A percentile compares a stretch with the other conserved stretches of the same genome.
Conservation (phyloP, 2,888 invertebrate genomes). For the Polymixis lichenea region DNA sequence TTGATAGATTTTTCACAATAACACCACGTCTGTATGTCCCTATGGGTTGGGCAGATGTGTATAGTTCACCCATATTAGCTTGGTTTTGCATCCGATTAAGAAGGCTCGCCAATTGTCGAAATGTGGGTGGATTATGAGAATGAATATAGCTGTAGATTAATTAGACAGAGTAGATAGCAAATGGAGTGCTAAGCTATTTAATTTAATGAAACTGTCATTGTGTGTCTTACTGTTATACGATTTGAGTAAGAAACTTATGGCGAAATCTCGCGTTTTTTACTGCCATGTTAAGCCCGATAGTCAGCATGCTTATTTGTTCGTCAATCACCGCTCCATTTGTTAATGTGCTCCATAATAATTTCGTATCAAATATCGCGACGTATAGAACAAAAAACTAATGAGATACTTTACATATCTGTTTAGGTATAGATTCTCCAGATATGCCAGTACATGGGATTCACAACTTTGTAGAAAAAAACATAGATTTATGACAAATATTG, state of each 20-base stretch:
- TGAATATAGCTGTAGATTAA: not conserved
- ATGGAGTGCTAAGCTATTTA: constrained; percentile 23
- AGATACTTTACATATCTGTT: constrained; percentile 56
- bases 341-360: not conserved
- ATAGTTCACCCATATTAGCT: constrained; percentile 1
- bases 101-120: not conserved
- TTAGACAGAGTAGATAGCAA: constrained; percentile 21
- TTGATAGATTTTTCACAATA: constrained; percentile 5
- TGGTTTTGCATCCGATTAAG: not conserved
- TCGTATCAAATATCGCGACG: constrained; percentile 3
- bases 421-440: constrained; percentile 49
- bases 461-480: constrained; percentile 2
- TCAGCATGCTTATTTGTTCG: not conserved
- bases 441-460: constrained; percentile 48
- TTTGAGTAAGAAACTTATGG: not conserved
- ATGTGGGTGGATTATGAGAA: constrained; percentile 1
- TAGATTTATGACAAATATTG: constrained; percentile 35
- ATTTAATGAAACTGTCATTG: not conserved
- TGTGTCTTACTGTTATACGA: not conserved
- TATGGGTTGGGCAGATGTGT: not conserved
- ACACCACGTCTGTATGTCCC: not conserved
- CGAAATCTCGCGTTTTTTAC: not conserved
- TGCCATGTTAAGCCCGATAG: not conserved
- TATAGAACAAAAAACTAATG: constrained; percentile 32
- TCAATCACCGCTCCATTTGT: constrained; percentile 7